These are phyloP conservation scores for Aphrocallistes beatrix DNA, from an alignment of 37 sponge, comb jelly and placozoan species.

Conservation along the genomic window DNA sequence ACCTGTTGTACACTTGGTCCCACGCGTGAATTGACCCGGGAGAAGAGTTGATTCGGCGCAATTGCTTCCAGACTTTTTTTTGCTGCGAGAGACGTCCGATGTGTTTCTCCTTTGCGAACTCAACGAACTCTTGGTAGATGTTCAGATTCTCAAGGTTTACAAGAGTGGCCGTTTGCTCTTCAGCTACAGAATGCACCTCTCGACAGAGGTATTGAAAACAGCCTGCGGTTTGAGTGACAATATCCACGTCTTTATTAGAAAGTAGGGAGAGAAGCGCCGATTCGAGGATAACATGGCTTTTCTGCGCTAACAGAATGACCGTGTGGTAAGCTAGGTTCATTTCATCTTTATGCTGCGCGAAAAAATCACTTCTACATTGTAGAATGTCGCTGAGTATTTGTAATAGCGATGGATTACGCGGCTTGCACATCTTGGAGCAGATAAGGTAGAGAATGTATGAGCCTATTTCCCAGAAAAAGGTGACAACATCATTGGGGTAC, in stretches of 20 bases:
- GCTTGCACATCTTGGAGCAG: neutral
- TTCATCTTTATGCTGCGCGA: neutral
- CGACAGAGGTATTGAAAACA: conserved; percentile 11
- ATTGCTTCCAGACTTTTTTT: neutral
- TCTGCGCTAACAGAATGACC: neutral
- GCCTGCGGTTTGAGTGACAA: neutral
- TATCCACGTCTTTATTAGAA: neutral
- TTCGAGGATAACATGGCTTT: conserved; percentile 7
- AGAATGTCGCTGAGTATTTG: neutral
- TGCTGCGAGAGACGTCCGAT: neutral
- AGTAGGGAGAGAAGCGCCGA: neutral
- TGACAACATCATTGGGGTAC: neutral
- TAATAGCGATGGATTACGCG: neutral
- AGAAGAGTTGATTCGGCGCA: neutral
- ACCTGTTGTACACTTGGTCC: neutral
- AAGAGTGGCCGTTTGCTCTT: neutral
- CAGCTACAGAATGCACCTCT: neutral
- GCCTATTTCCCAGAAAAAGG: conserved; percentile 10
- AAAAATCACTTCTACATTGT: neutral
- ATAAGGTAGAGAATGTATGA: neutral
- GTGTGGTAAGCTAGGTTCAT: neutral
- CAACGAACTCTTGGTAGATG: conserved; percentile 11
- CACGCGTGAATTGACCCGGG: neutral
- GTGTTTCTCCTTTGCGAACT: conserved; percentile 2
- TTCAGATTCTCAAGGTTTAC: conserved; percentile 3